Conservation (phyloP, 2,797 vertebrate genomes). For the Diglossa cyanea region DNA sequence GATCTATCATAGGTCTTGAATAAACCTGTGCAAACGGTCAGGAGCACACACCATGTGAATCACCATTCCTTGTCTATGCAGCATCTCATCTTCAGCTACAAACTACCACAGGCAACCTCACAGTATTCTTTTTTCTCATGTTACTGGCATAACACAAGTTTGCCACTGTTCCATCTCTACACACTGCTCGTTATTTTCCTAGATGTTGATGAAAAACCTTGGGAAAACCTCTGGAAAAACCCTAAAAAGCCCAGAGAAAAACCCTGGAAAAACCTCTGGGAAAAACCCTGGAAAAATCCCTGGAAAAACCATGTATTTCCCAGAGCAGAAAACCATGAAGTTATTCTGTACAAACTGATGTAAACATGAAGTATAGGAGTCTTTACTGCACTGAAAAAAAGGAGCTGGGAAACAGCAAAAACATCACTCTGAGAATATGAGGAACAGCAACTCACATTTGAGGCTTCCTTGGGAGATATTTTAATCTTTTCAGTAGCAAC, state of each 20-base stretch:
- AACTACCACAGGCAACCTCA: background rate
- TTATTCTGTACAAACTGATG: background rate
- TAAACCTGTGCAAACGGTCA: background rate
- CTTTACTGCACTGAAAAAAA: background rate
- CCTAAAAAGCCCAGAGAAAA: too few species aligned
- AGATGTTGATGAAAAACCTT: background rate
- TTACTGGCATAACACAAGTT: background rate
- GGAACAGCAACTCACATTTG: background rate
- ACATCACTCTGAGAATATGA: background rate
- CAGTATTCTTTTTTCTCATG: background rate
- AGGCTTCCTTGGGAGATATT: background rate
- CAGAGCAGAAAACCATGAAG: background rate
- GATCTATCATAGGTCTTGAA: background rate
- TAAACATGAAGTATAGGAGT: background rate
- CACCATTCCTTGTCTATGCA: background rate
- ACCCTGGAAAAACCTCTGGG: too few species aligned
- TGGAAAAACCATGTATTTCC: background rate
- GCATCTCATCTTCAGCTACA: background rate
- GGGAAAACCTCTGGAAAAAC: too few species aligned
- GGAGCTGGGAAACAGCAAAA: background rate
- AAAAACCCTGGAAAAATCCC: too few species aligned
- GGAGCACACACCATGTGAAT: background rate
- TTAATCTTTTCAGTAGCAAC: background rate
- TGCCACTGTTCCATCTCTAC: background rate
- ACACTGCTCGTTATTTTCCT: background rate